These are phyloP conservation scores for Lepidurus arcticus DNA, from an alignment of 1,140 invertebrate genomes.

Conservation along the genomic window DNA sequence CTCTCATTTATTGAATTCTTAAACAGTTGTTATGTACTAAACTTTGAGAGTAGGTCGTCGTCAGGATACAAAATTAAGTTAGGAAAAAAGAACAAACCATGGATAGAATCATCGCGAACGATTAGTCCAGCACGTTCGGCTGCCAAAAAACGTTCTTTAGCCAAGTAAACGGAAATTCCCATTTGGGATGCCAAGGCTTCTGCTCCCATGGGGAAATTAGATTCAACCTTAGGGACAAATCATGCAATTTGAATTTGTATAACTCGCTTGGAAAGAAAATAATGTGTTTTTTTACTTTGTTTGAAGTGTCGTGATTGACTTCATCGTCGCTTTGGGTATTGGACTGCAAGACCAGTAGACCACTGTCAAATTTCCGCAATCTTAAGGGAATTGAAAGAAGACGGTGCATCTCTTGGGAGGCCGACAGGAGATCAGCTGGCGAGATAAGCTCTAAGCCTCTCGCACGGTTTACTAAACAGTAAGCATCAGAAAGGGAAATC, in stretches of 20 bases:
- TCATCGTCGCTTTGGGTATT: slow-evolving; percentile 69
- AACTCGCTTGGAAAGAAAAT: slow-evolving; percentile 14
- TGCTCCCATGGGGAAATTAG: slow-evolving; percentile 66
- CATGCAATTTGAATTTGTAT: background rate
- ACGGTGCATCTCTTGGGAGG: slow-evolving; percentile 64
- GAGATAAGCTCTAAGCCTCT: slow-evolving; percentile 82
- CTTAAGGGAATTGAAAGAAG: slow-evolving; percentile 57
- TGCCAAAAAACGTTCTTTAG: slow-evolving; percentile 75
- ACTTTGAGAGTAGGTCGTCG: background rate
- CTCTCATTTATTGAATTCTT: background rate
- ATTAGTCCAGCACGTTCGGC: slow-evolving; percentile 74
- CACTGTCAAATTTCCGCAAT: slow-evolving; percentile 78
- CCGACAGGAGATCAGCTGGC: slow-evolving; percentile 89
- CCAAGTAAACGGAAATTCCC: slow-evolving; percentile 79
- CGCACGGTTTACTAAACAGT: slow-evolving; percentile 89
- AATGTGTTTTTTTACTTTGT: slow-evolving; percentile 54
- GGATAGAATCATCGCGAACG: slow-evolving; percentile 90
- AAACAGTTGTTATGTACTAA: background rate
- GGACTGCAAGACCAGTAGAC: slow-evolving; percentile 81
- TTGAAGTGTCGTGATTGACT: slow-evolving; percentile 62
- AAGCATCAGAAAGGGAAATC: slow-evolving; percentile 93
- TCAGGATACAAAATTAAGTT: slow-evolving; percentile 60
- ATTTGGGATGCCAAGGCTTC: slow-evolving; percentile 75
- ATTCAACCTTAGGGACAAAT: slow-evolving; percentile 56
- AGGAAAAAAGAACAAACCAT: slow-evolving; percentile 86